Evolutionary conservation across 2,797 vertebrate genomes (phyloP).

Genomic region (Anabas testudineus): DNA sequence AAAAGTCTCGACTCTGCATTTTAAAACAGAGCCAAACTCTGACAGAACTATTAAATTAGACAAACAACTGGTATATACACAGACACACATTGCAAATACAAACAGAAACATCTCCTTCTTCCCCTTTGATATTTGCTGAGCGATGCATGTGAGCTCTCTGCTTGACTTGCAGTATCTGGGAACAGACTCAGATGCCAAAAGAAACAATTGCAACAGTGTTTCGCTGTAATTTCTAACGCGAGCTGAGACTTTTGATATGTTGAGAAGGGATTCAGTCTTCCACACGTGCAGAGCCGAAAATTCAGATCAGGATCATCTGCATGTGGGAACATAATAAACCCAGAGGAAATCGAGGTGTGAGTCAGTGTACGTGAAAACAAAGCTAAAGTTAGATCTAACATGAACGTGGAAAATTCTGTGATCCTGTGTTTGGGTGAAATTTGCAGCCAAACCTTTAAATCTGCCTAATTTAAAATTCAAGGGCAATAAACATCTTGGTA

Average conservation of each 20-base stretch:
- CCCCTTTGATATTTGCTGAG: slow-evolving; percentile 62
- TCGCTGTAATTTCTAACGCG: slow-evolving; percentile 31
- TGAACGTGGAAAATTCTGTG: slow-evolving; percentile 8
- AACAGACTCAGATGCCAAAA: slow-evolving; percentile 60
- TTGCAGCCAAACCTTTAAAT: not conserved
- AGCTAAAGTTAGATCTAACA: slow-evolving; percentile 14
- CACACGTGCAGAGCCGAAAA: slow-evolving; percentile 1
- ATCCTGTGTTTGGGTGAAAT: not conserved
- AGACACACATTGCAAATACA: not conserved
- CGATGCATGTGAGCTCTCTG: slow-evolving; percentile 40
- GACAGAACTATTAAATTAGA: slow-evolving; percentile 15
- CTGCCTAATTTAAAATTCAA: not conserved
- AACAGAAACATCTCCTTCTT: slow-evolving; percentile 18
- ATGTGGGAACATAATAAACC: not conserved
- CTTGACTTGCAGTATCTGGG: slow-evolving; percentile 51
- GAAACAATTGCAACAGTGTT: slow-evolving; percentile 50
- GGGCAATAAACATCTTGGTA: not conserved
- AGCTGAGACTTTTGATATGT: slow-evolving; percentile 27
- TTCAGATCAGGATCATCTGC: slow-evolving; percentile 10
- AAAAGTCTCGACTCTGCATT: slow-evolving; percentile 7
- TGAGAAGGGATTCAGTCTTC: slow-evolving; percentile 16
- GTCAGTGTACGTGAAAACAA: slow-evolving; percentile 13
- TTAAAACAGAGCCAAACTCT: slow-evolving; percentile 26
- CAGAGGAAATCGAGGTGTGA: slow-evolving; percentile 29
- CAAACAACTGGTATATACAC: slow-evolving; percentile 21